Conservation (phyloP, 2,888 invertebrate genomes). For the Leptinotarsa rubiginosa region DNA sequence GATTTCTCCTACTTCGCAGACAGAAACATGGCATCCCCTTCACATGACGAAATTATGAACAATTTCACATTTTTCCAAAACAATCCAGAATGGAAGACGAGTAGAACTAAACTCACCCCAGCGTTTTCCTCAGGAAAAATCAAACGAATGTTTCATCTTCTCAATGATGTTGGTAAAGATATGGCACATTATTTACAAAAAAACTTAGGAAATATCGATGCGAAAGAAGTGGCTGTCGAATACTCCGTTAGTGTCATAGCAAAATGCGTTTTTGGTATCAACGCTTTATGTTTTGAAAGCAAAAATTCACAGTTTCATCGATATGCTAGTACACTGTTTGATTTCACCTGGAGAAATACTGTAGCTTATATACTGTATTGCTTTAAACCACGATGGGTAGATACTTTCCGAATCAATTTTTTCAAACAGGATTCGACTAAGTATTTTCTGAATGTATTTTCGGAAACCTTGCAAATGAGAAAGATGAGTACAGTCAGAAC, state of each 20-base stretch:
- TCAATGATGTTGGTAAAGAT: conserved; percentile 45
- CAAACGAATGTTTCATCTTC: conserved; percentile 68
- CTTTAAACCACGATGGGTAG: conserved; percentile 51
- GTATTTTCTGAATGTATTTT: conserved; percentile 56
- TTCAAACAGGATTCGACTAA: conserved; percentile 50
- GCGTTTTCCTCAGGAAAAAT: conserved; percentile 71
- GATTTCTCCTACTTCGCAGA: conserved; percentile 68
- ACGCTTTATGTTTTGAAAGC: conserved; percentile 61
- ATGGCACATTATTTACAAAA: conserved; percentile 30
- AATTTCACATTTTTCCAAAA: conserved; percentile 65
- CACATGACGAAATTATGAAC: conserved; percentile 63
- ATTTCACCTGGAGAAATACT: conserved; percentile 54
- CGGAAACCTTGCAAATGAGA: conserved; percentile 50
- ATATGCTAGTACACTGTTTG: conserved; percentile 59
- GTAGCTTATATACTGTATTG: conserved; percentile 53
- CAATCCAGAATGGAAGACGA: conserved; percentile 69
- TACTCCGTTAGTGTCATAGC: conserved; percentile 67
- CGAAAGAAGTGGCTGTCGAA: conserved; percentile 60
- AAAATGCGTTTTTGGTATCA: conserved; percentile 65
- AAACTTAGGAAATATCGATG: conserved; percentile 48
- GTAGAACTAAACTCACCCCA: conserved; percentile 69
- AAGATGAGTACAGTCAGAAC: conserved; percentile 57
- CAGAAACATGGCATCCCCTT: conserved; percentile 55
- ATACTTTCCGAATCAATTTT: conserved; percentile 54
- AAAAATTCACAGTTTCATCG: conserved; percentile 62